Conservation (phyloP, 2,888 invertebrate species). For the Julus scandinavius region DNA sequence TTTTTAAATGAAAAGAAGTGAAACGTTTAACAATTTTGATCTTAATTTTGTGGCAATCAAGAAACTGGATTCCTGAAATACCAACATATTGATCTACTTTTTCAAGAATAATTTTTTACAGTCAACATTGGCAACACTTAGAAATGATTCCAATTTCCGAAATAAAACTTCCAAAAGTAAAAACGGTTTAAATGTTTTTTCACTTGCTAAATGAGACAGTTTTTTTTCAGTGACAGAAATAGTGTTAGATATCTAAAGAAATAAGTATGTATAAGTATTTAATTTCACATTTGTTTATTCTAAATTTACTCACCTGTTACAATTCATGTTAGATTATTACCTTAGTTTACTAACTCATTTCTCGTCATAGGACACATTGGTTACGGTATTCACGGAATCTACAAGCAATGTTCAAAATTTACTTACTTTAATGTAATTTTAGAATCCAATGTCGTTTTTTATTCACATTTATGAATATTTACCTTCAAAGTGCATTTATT, state of each 20-base stretch:
- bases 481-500: background rate
- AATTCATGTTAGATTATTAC: background rate
- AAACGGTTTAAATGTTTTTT: background rate
- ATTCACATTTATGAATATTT: background rate
- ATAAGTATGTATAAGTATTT: too few species aligned
- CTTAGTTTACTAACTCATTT: background rate
- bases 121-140: conserved; percentile 42
- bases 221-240: too few species aligned
- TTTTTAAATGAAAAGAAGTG: background rate
- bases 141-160: conserved; percentile 2
- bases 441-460: background rate
- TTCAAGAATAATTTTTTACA: conserved; percentile 24
- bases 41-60: conserved; percentile 18
- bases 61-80: background rate
- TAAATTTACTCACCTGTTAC: background rate
- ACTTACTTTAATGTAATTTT: background rate
- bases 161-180: conserved; percentile 13
- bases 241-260: too few species aligned
- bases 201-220: background rate
- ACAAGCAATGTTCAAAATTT: conserved; percentile 1
- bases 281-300: too few species aligned
- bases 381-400: background rate
- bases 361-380: background rate
- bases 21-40: conserved; percentile 16
- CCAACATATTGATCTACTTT: background rate